A percentile compares a stretch with the other conserved stretches of the same genome.
Evolutionary conservation across 2,888 invertebrate species (phyloP).

Genomic region (Geophilus truncorum): DNA sequence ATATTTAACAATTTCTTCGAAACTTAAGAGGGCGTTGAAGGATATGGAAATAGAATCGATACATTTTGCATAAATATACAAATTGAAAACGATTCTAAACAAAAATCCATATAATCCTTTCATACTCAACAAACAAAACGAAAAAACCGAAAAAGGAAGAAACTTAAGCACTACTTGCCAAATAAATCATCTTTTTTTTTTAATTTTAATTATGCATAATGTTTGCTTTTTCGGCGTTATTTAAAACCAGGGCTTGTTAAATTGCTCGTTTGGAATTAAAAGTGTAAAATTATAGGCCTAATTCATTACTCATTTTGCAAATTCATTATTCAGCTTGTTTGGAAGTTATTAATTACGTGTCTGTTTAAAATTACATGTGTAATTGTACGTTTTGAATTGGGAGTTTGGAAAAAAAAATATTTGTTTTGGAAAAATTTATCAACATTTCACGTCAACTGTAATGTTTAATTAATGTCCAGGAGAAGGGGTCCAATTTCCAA

Average conservation of each 20-base stretch:
- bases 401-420: neutral
- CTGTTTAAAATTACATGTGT: neutral
- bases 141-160: neutral
- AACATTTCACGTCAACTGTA: neutral
- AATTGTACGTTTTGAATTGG: neutral
- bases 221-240: neutral
- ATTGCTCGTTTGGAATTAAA: neutral
- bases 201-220: neutral
- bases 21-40: neutral
- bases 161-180: neutral
- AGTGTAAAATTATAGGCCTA: neutral
- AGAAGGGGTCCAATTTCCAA: neutral
- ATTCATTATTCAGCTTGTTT: neutral
- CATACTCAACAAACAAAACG: neutral
- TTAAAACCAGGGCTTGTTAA: neutral
- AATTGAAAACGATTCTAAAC: conserved; percentile 16
- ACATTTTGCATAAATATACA: conserved; percentile 20
- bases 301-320: neutral
- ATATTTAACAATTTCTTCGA: conserved; percentile 9
- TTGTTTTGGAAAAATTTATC: neutral
- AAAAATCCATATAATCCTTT: neutral
- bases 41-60: conserved; percentile 1
- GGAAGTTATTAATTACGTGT: neutral
- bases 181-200: neutral
- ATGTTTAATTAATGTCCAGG: neutral